Percentiles rank a stretch among this genome's conserved stretches.
These are phyloP conservation scores for Podarcis cretensis DNA, from an alignment of 2,113 vertebrate species.

Conservation along the genomic window DNA sequence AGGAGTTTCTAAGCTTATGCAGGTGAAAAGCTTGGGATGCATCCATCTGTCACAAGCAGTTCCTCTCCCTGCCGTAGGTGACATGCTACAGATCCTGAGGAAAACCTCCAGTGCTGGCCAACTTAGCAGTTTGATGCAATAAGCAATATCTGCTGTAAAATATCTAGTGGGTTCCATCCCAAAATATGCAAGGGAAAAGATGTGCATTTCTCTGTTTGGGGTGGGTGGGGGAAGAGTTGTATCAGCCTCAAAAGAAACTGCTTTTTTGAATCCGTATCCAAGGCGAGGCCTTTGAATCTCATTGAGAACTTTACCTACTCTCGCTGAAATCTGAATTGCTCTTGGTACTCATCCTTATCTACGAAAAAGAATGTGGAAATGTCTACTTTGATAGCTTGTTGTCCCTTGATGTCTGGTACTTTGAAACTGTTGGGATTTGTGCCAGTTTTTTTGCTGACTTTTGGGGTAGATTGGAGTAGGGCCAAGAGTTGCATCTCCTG, in stretches of 20 bases:
- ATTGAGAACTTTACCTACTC: not conserved
- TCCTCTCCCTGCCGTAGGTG: too few relatives aligned
- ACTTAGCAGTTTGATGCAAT: not conserved
- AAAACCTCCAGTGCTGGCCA: not conserved
- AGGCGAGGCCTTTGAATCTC: not conserved
- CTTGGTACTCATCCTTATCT: not conserved
- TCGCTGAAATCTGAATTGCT: not conserved
- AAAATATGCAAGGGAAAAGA: not conserved
- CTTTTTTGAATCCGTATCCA: not conserved
- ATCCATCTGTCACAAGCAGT: not conserved
- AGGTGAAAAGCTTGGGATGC: not conserved
- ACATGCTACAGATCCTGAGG: not conserved
- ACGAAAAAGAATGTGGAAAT: not conserved
- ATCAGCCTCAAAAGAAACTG: not conserved
- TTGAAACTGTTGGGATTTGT: not conserved
- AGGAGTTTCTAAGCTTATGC: not conserved
- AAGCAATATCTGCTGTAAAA: not conserved
- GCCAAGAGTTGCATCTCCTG: not conserved
- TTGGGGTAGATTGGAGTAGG: not conserved
- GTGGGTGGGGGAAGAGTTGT: not conserved
- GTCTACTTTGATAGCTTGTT: not conserved
- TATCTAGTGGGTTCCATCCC: not conserved
- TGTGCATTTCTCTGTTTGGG: not conserved
- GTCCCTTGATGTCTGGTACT: not conserved
- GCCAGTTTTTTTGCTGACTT: not conserved